Evolutionary conservation across 2,113 vertebrate species (phyloP), one percentile per base, ranked within the genome.

Genomic region (Megaptera novaeangliae): DNA sequence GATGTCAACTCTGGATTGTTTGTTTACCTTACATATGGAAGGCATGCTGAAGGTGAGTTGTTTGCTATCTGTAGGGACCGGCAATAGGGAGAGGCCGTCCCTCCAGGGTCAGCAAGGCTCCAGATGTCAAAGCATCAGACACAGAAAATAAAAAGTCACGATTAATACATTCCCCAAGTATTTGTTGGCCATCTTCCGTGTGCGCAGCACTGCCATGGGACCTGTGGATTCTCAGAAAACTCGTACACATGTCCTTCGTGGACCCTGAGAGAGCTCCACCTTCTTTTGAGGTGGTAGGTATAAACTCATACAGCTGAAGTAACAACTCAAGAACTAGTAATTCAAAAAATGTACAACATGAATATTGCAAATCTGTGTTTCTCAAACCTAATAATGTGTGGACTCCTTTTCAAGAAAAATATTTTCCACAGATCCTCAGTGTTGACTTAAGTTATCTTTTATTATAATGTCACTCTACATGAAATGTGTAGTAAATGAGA

Each of bases 321-420:
- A 94, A 85, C 4, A 44, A 90, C 39, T 59, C 39, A 84, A 84
- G 64, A 91, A 66, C 44, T n/a, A 57, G 44, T 8, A 31, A 78
- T 69, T 84, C 52, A 81, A 68, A 96, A 87, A 25, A 61, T 15
- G 23, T 49, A 83, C n/a, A 15, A 12, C 49, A n/a, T 86, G 82
- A 68, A 25, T 39, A 14, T 29, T 78, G 13, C 25, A 57, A 92
- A 64, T 82, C 57, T 77, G 75, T 71, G 31, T 66, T 81, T 78
- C 84, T 49, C 82, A 87, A 91, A 59, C 17, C 23, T 44, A 52
- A 27, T 83, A 88, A 88, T n/a, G 18, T 34, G 69, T 68, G 55
- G 1, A 94, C 5, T 15, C 46, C 34, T 92, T 68, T 46, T 23
- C 86, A 86, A 80, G 44, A 85, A 88, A 85, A 85, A 31, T 13